These are phyloP conservation scores for Melieria picta DNA, from an alignment of 2,888 invertebrate genomes.

Conservation along the genomic window DNA sequence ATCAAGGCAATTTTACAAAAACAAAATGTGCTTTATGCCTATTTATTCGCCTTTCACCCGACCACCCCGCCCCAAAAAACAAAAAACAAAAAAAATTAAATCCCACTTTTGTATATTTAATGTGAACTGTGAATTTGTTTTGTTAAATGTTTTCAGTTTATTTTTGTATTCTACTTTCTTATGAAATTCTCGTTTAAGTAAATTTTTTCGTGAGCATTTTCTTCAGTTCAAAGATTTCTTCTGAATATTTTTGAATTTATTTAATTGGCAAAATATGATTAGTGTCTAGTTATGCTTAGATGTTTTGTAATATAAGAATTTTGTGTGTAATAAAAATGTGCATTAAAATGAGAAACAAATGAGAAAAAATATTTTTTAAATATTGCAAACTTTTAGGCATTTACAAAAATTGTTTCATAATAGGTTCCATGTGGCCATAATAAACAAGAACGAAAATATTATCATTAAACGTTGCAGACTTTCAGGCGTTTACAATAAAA, in stretches of 20 bases:
- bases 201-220: slow-evolving; percentile 1
- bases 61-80: slow-evolving; percentile 3
- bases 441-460: no score
- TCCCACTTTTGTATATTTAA: slow-evolving; percentile 20
- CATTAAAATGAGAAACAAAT: background rate
- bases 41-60: slow-evolving; percentile 13
- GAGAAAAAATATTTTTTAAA: no score
- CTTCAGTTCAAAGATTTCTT: slow-evolving; percentile 27
- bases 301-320: slow-evolving; percentile 2
- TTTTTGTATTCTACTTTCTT: slow-evolving; percentile 14
- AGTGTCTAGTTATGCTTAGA: background rate
- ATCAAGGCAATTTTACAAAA: slow-evolving; percentile 34
- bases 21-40: slow-evolving; percentile 33
- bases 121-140: slow-evolving; percentile 33
- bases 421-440: no score
- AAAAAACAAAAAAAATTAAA: background rate
- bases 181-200: slow-evolving; percentile 14
- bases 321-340: slow-evolving; percentile 7
- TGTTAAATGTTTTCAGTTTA: slow-evolving; percentile 19
- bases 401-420: no score
- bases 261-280: slow-evolving; percentile 33
- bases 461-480: no score
- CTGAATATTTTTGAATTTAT: slow-evolving; percentile 22
- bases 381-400: no score
- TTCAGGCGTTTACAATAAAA: no score